Evolutionary conservation across 2,888 invertebrate species (phyloP).

Genomic region (Dicyrtoma fusca): DNA sequence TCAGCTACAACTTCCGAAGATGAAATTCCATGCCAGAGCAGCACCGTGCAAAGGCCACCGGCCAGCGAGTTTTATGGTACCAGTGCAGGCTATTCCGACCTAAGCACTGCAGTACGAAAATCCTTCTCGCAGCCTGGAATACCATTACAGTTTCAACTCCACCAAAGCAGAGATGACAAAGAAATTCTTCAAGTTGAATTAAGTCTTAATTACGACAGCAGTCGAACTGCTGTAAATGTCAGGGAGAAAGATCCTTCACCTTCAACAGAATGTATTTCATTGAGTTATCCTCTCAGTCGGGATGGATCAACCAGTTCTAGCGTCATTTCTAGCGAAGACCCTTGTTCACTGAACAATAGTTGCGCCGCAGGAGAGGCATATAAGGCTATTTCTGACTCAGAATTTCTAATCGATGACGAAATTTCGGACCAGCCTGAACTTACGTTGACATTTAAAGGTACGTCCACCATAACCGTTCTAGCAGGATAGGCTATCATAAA

Average conservation of each 20-base stretch:
- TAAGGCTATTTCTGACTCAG: constrained; percentile 59
- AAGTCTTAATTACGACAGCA: no score
- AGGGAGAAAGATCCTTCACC: not conserved
- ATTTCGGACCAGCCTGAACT: constrained; percentile 88
- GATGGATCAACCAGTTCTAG: constrained; percentile 35
- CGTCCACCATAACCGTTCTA: not conserved
- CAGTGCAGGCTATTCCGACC: no score
- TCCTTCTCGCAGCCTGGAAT: constrained; percentile 7
- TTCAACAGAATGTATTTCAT: not conserved
- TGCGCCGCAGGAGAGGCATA: constrained; percentile 21
- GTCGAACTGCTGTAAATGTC: not conserved
- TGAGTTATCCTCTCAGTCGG: constrained; percentile 26
- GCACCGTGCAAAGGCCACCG: no score
- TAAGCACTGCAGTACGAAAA: not conserved
- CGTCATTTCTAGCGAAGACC: constrained; percentile 33
- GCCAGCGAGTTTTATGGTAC: no score
- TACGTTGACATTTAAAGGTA: constrained; percentile 63
- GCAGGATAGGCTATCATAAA: no score
- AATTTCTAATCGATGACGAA: constrained; percentile 84
- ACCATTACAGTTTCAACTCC: not conserved
- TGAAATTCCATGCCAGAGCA: not conserved
- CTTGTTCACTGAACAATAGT: not conserved
- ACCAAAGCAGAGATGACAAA: no score
- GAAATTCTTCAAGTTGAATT: no score
- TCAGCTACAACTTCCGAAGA: not conserved